Conservation (phyloP, 2,888 invertebrate genomes). For the Spatulosminthurus flaviceps region DNA sequence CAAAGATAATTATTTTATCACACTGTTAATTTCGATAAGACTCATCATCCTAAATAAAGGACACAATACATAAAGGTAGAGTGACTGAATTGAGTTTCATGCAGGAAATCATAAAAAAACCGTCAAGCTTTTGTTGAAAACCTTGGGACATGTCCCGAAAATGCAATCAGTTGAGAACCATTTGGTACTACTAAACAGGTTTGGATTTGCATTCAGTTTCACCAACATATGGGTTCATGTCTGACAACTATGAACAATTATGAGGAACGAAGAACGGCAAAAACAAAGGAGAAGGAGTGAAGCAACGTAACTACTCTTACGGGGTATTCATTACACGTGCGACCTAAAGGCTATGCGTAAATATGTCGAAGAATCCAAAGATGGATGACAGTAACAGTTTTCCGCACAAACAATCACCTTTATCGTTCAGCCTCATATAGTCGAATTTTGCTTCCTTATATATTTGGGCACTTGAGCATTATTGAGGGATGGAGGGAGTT, state of each 20-base stretch:
- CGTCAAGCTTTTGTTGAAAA: neutral
- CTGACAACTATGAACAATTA: neutral
- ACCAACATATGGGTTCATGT: too few relatives aligned
- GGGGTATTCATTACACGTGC: neutral
- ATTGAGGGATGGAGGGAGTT: too few relatives aligned
- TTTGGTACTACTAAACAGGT: neutral
- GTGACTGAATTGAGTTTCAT: too few relatives aligned
- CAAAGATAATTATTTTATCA: too few relatives aligned
- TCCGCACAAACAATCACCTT: neutral
- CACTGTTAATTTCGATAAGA: too few relatives aligned
- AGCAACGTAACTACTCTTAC: neutral
- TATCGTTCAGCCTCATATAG: neutral
- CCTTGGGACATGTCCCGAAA: neutral
- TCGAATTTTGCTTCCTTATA: neutral
- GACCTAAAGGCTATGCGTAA: constrained; percentile 13
- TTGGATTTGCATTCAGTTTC: neutral
- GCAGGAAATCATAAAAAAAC: too few relatives aligned
- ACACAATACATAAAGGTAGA: too few relatives aligned
- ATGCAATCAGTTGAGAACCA: neutral
- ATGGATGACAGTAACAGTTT: neutral
- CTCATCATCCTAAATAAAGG: too few relatives aligned
- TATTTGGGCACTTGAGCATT: too few relatives aligned
- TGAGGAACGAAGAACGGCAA: neutral
- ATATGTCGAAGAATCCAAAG: constrained; percentile 10
- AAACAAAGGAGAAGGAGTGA: neutral